Percentiles rank a stretch among this genome's conserved stretches.
phyloP scores from a whole-genome alignment of 2,113 vertebrate genomes.

The Pelvicachromis taeniatus region DNA sequence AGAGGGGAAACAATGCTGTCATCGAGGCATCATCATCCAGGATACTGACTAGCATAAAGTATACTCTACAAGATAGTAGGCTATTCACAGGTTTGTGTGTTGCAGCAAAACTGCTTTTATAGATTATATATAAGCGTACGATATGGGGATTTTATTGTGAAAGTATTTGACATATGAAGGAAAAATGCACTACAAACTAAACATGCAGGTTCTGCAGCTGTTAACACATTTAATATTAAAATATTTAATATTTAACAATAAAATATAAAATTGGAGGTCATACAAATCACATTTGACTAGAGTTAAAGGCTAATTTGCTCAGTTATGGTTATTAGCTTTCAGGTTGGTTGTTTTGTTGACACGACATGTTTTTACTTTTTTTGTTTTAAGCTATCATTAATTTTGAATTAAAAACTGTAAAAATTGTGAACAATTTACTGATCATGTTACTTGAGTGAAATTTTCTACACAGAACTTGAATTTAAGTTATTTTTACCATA shows the following conservation, averaged over 20 bases:
- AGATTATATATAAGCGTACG: neutral
- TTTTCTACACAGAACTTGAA: neutral
- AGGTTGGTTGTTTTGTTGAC: neutral
- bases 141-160: neutral
- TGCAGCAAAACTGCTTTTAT: neutral
- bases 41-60: neutral
- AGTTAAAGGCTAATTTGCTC: neutral
- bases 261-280: accelerated
- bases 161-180: neutral
- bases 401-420: neutral
- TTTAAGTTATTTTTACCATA: neutral
- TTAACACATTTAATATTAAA: neutral
- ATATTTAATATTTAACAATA: neutral
- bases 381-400: neutral
- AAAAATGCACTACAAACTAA: neutral
- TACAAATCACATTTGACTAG: neutral
- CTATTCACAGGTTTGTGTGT: neutral
- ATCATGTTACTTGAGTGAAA: neutral
- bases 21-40: neutral
- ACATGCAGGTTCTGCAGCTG: neutral
- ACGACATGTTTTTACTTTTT: neutral
- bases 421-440: neutral
- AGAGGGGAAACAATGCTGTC: neutral
- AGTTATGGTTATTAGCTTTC: accelerated
- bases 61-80: neutral